These are phyloP conservation scores for Periplaneta americana DNA, from an alignment of 1,140 invertebrate genomes.

Conservation along the genomic window DNA sequence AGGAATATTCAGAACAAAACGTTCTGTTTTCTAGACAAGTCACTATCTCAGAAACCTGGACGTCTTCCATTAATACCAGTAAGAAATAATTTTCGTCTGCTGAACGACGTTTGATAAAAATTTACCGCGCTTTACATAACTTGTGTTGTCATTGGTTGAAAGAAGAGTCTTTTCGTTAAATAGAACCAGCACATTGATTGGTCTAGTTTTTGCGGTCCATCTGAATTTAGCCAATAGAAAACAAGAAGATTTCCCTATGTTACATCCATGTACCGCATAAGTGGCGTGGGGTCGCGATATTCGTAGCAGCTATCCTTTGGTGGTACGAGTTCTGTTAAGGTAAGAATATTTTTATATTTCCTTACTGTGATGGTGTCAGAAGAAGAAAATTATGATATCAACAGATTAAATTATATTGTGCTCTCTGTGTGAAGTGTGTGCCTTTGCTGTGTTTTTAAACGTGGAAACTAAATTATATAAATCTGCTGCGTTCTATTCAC, in stretches of 20 bases:
- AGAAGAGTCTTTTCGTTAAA: conserved; percentile 15
- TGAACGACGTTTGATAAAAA: not conserved
- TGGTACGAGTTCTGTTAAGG: conserved; percentile 47
- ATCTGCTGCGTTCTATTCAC: conserved; percentile 10
- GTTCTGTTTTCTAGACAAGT: not conserved
- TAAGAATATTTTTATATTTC: conserved; percentile 51
- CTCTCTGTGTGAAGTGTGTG: conserved; percentile 6
- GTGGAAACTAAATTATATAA: conserved; percentile 20
- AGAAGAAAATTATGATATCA: conserved; percentile 8
- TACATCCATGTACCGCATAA: conserved; percentile 48
- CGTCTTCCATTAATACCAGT: not conserved
- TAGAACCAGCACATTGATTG: conserved; percentile 44
- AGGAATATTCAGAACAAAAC: not conserved
- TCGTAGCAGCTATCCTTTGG: conserved; percentile 53
- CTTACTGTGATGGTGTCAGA: conserved; percentile 42
- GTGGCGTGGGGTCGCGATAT: conserved; percentile 55
- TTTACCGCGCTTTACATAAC: not conserved
- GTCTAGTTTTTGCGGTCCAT: conserved; percentile 53
- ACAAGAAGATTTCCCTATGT: conserved; percentile 40
- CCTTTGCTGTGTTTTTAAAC: conserved; percentile 14
- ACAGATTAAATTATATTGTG: conserved; percentile 15
- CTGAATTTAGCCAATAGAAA: conserved; percentile 50
- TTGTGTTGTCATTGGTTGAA: not conserved
- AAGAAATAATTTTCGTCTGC: not conserved
- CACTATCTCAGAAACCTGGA: not conserved